Conservation (phyloP, 2,888 invertebrate species). For the Volucella inanis region DNA sequence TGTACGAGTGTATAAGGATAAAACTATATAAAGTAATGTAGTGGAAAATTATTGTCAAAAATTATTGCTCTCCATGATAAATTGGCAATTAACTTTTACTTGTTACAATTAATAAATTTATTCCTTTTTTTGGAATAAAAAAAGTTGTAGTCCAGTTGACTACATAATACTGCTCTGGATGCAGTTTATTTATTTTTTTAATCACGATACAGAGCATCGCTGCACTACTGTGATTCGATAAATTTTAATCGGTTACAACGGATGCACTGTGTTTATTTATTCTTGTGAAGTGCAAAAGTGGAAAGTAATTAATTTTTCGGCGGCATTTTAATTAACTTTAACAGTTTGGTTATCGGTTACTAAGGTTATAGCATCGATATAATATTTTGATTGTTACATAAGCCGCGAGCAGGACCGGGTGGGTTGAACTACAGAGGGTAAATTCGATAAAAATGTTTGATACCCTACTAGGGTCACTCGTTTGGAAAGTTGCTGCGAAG, state of each 20-base stretch:
- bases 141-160: conserved; percentile 44
- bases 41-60: conserved; percentile 6
- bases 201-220: conserved; percentile 23
- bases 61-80: conserved; percentile 12
- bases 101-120: conserved; percentile 53
- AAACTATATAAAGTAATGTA: no score
- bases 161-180: conserved; percentile 5
- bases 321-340: conserved; percentile 64
- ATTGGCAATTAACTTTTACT: conserved; percentile 59
- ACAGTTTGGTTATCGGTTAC: conserved; percentile 41
- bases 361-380: conserved; percentile 29
- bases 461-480: no score
- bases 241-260: conserved; percentile 63
- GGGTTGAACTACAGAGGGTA: conserved; percentile 2
- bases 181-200: conserved; percentile 19
- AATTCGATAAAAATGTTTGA: not conserved
- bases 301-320: conserved; percentile 59
- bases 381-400: conserved; percentile 18
- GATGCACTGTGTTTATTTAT: conserved; percentile 53
- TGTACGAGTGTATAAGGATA: no score
- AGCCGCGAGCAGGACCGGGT: not conserved
- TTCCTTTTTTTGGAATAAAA: conserved; percentile 23
- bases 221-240: conserved; percentile 48
- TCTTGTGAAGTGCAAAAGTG: conserved; percentile 53
- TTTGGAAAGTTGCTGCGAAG: no score